phyloP scores from a whole-genome alignment of 2,113 vertebrate genomes.

The Halichoeres trimaculatus region DNA sequence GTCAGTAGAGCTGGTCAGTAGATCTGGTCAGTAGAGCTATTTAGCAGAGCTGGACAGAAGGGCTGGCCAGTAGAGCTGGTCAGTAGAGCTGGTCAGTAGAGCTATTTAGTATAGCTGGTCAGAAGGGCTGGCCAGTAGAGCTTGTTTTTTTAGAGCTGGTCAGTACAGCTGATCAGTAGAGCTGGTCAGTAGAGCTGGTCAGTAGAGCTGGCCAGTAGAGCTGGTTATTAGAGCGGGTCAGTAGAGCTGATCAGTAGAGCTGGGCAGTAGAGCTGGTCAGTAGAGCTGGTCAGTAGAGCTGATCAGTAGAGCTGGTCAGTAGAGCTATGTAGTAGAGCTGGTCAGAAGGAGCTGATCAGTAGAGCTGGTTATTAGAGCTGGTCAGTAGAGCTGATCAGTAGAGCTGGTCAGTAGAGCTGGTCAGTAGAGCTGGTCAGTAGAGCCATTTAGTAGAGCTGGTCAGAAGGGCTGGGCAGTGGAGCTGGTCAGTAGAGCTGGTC shows the following conservation, averaged over 20 bases:
- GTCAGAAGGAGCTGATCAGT: too few species aligned
- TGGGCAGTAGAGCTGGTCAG: conserved; percentile 66
- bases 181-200: conserved; percentile 64
- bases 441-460: conserved; percentile 61
- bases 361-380: too few species aligned
- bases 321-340: conserved; percentile 54
- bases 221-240: too few species aligned
- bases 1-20: conserved; percentile 57
- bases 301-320: conserved; percentile 66
- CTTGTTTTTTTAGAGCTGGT: too few species aligned
- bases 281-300: too few species aligned
- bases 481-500: conserved; percentile 64
- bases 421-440: conserved; percentile 64
- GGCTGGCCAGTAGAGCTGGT: conserved; percentile 67
- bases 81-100: conserved; percentile 55
- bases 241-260: conserved; percentile 64
- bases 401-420: conserved; percentile 65
- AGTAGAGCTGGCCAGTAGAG: conserved; percentile 63
- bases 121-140: conserved; percentile 47
- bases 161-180: too few species aligned
- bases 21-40: conserved; percentile 63
- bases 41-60: too few species aligned
- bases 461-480: conserved; percentile 54
- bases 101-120: conserved; percentile 66
- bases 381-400: conserved; percentile 57